Evolutionary conservation across 37 sponge, comb jelly and placozoan species (phyloP).

Genomic region (Beroe forskalii): DNA sequence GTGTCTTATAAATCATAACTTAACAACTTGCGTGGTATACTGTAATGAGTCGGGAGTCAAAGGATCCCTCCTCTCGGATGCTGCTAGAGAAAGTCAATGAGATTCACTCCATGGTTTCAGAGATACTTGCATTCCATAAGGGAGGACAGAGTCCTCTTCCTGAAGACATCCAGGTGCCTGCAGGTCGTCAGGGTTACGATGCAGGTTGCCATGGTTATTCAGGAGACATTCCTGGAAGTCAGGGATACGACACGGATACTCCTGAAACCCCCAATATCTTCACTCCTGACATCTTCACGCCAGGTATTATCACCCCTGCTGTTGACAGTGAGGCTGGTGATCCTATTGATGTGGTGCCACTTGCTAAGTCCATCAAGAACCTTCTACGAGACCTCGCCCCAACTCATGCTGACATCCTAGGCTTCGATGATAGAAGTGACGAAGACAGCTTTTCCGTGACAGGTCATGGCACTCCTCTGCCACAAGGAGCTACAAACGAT

Average conservation of each 20-base stretch:
- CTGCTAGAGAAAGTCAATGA: neutral
- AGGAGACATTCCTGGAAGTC: neutral
- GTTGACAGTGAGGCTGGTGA: no score
- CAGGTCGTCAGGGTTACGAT: neutral
- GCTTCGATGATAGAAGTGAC: no score
- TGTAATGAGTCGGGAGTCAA: no score
- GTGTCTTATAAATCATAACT: no score
- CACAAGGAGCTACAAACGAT: no score
- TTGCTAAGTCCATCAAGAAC: neutral
- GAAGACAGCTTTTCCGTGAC: no score
- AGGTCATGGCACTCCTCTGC: no score
- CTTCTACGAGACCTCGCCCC: neutral
- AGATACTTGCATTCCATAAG: neutral
- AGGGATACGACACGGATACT: neutral
- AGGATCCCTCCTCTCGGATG: no score
- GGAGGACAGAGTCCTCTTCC: neutral
- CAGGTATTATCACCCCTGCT: neutral
- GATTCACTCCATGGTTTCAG: neutral
- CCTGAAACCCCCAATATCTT: neutral
- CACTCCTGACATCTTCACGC: neutral
- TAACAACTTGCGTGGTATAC: no score
- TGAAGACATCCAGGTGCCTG: neutral
- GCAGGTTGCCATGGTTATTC: no score
- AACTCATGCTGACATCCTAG: neutral
- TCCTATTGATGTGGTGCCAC: neutral